A percentile compares a stretch with the other conserved stretches of the same genome.
phyloP scores from a whole-genome alignment of 2,113 vertebrate species.

The Aythya baeri region DNA sequence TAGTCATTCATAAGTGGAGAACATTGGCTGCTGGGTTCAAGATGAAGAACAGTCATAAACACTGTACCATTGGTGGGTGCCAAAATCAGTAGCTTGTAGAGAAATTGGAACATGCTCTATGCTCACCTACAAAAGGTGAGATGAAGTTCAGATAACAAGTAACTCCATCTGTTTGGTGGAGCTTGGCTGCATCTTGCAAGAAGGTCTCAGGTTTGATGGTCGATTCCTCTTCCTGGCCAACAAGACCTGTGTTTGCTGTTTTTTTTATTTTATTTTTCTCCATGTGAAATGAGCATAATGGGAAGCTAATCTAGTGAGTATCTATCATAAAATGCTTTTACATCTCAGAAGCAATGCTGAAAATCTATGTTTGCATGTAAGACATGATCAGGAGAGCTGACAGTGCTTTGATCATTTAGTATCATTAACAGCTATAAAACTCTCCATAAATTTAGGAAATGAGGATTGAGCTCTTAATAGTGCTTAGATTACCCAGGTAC shows the following conservation, averaged over 20 bases:
- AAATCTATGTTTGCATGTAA: neutral
- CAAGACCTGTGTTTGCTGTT: neutral
- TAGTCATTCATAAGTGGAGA: neutral
- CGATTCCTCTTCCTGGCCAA: neutral
- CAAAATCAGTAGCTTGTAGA: neutral
- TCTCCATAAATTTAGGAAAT: neutral
- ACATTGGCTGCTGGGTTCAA: neutral
- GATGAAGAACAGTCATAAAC: neutral
- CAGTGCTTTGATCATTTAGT: neutral
- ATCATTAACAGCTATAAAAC: neutral
- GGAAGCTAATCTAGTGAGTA: neutral
- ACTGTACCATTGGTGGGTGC: neutral
- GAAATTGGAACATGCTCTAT: neutral
- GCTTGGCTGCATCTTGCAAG: accelerated
- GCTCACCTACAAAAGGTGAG: neutral
- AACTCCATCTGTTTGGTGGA: neutral
- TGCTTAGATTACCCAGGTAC: neutral
- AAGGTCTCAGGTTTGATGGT: accelerated
- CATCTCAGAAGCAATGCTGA: neutral
- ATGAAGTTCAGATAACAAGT: neutral
- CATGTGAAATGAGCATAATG: accelerated
- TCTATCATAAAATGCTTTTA: neutral
- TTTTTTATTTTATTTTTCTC: neutral
- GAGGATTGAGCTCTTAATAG: neutral
- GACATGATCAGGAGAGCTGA: neutral